Percentiles rank a stretch among this genome's conserved stretches.
phyloP scores from a whole-genome alignment of 2,797 vertebrate genomes.

The Chaetodon trifasciatus region DNA sequence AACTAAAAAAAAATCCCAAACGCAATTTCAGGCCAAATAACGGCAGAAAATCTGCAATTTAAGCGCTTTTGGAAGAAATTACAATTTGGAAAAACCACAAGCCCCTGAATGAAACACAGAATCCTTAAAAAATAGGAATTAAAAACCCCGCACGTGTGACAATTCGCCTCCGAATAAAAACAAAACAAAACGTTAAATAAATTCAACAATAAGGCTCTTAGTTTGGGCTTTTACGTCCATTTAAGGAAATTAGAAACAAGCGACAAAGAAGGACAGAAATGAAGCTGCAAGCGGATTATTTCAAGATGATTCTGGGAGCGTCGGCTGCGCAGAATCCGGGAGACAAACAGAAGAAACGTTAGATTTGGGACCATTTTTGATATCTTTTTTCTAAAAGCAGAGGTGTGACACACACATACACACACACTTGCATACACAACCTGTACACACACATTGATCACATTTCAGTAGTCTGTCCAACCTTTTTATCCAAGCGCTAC shows the following conservation, averaged over 20 bases:
- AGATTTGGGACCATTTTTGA: neutral
- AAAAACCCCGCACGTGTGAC: conserved; percentile 3
- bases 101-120: conserved; percentile 2
- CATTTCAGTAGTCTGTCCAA: conserved; percentile 30
- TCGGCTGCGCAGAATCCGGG: neutral
- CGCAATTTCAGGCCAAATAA: neutral
- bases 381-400: neutral
- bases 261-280: neutral
- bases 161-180: neutral
- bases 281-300: conserved; percentile 23
- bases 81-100: neutral
- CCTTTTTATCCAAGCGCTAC: conserved; percentile 14
- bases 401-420: neutral
- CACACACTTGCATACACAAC: conserved; percentile 7
- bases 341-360: neutral
- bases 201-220: neutral
- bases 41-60: neutral
- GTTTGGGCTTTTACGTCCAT: conserved; percentile 24
- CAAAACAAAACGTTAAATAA: neutral
- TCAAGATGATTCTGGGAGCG: neutral
- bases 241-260: neutral
- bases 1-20: neutral
- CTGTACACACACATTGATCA: conserved; percentile 8
- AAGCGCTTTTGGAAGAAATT: neutral
- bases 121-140: neutral